phyloP scores from a whole-genome alignment of 2,797 vertebrate species.

The Rhodeus uyekii region DNA sequence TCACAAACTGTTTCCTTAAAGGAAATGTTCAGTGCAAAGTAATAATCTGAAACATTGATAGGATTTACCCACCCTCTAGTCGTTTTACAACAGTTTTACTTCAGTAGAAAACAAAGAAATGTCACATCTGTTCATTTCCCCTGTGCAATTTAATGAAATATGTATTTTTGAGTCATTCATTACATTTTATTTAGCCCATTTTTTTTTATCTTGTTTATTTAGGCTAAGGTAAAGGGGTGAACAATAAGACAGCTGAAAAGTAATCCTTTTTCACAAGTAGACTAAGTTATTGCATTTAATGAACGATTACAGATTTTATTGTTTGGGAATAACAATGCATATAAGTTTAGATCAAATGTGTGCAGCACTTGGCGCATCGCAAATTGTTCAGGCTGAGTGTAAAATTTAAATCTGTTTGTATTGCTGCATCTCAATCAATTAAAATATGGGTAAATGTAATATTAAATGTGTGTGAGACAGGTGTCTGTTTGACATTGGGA shows the following conservation, averaged over 20 bases:
- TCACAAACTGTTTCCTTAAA: background rate
- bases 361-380: too few relatives aligned
- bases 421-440: background rate
- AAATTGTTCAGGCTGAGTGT: background rate
- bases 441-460: background rate
- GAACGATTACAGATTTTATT: background rate
- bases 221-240: background rate
- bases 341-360: background rate
- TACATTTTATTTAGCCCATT: too few relatives aligned
- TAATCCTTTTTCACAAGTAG: background rate
- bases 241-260: background rate
- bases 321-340: background rate
- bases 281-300: background rate
- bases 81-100: background rate
- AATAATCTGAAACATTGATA: background rate
- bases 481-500: constrained; percentile 20
- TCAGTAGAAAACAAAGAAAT: background rate
- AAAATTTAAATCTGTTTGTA: background rate
- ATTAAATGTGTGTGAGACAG: background rate
- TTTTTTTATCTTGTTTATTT: too few relatives aligned
- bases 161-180: too few relatives aligned
- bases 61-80: background rate
- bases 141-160: too few relatives aligned
- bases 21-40: background rate
- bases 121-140: background rate